Conservation (phyloP, 1,140 invertebrate genomes). For the Homalodisca vitripennis region DNA sequence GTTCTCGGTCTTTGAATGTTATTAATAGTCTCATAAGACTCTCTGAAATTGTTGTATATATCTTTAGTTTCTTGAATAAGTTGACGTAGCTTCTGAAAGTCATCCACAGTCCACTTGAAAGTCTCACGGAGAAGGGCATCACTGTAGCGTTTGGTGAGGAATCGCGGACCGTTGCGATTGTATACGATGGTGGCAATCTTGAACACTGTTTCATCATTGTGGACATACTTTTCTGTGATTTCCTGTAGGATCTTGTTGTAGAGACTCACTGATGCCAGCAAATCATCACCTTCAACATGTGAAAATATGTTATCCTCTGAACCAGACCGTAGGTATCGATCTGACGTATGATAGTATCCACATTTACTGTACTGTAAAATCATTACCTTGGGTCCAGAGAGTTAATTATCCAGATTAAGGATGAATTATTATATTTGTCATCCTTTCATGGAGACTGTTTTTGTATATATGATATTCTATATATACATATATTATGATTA, state of each 20-base stretch:
- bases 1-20: constrained; percentile 25
- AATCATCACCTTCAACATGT: no score
- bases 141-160: constrained; percentile 19
- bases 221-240: constrained; percentile 20
- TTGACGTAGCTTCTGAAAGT: constrained; percentile 12
- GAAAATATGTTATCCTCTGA: no score
- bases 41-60: constrained; percentile 11
- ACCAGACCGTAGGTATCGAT: no score
- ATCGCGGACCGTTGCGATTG: constrained; percentile 21
- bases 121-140: constrained; percentile 16
- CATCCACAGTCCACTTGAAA: constrained; percentile 11
- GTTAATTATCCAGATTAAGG: no score
- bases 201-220: constrained; percentile 20
- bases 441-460: no score
- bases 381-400: no score
- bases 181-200: constrained; percentile 20
- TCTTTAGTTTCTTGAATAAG: constrained; percentile 20
- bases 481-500: no score
- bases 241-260: constrained; percentile 22
- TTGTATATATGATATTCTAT: no score
- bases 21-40: constrained; percentile 24
- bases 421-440: no score
- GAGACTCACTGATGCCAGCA: constrained; percentile 14
- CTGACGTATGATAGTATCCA: no score
- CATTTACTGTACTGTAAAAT: no score